These are phyloP conservation scores for Eulimnadia texana DNA, from an alignment of 1,140 invertebrate genomes.

Conservation along the genomic window DNA sequence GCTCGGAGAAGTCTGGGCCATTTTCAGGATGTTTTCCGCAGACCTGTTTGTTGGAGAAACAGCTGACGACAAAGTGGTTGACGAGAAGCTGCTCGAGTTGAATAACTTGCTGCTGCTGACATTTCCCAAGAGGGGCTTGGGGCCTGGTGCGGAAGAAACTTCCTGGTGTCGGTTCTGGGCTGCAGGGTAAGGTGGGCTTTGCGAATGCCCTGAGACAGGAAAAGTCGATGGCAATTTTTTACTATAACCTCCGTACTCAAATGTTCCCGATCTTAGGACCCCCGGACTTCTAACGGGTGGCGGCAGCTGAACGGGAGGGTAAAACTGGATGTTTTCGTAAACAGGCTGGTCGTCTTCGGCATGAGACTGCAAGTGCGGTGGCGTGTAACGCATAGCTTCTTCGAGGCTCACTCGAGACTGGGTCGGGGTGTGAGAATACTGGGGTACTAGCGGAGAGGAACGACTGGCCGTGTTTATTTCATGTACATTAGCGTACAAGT, in stretches of 20 bases:
- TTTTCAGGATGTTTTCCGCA: background rate
- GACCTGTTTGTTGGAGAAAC: no score
- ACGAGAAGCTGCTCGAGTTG: background rate
- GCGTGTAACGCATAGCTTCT: slow-evolving; percentile 10
- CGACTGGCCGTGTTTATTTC: background rate
- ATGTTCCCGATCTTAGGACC: no score
- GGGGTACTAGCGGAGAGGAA: background rate
- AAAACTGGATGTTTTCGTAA: slow-evolving; percentile 9
- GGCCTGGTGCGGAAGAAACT: background rate
- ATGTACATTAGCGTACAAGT: slow-evolving; percentile 1
- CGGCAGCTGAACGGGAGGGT: no score
- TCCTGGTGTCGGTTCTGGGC: background rate
- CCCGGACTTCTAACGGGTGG: no score
- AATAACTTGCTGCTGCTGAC: no score
- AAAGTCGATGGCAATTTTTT: no score
- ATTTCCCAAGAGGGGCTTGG: background rate
- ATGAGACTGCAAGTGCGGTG: background rate
- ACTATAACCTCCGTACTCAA: no score
- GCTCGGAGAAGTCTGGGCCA: background rate
- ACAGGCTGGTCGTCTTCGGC: slow-evolving; percentile 2
- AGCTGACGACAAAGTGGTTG: no score
- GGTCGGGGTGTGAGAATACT: slow-evolving; percentile 2
- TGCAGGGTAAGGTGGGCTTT: no score
- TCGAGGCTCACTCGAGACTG: slow-evolving; percentile 7
- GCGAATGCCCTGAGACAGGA: no score